phyloP scores from a whole-genome alignment of 2,888 invertebrate species.

The Drosophila histrio region DNA sequence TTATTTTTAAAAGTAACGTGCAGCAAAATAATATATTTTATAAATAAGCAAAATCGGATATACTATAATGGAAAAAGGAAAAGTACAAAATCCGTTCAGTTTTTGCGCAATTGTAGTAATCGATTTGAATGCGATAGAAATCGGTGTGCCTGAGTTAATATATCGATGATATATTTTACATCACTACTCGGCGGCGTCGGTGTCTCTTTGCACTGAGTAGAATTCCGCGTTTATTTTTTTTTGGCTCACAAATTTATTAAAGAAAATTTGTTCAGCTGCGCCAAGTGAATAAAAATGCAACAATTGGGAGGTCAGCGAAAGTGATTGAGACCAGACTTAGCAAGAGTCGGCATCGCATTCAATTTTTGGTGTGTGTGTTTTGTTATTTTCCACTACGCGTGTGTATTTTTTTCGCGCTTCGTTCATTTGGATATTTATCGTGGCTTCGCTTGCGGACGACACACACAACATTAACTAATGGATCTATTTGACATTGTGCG shows the following conservation, averaged over 20 bases:
- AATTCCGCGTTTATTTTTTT: conserved; percentile 27
- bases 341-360: background rate
- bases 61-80: background rate
- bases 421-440: background rate
- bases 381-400: background rate
- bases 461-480: conserved; percentile 22
- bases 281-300: background rate
- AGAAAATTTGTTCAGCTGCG: background rate
- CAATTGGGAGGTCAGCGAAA: background rate
- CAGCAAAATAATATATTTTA: no score
- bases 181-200: conserved; percentile 46
- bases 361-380: background rate
- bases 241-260: conserved; percentile 3
- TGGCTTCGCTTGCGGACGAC: background rate
- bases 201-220: conserved; percentile 9
- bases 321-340: background rate
- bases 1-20: no score
- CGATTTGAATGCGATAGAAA: background rate
- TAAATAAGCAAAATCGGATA: background rate
- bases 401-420: conserved; percentile 35
- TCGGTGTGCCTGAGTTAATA: background rate
- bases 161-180: conserved; percentile 29
- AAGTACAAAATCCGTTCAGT: background rate
- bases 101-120: background rate
- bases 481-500: conserved; percentile 54